Percentiles rank a stretch among this genome's conserved stretches.
phyloP scores from a whole-genome alignment of 2,113 vertebrate species.

The Isurus oxyrinchus region DNA sequence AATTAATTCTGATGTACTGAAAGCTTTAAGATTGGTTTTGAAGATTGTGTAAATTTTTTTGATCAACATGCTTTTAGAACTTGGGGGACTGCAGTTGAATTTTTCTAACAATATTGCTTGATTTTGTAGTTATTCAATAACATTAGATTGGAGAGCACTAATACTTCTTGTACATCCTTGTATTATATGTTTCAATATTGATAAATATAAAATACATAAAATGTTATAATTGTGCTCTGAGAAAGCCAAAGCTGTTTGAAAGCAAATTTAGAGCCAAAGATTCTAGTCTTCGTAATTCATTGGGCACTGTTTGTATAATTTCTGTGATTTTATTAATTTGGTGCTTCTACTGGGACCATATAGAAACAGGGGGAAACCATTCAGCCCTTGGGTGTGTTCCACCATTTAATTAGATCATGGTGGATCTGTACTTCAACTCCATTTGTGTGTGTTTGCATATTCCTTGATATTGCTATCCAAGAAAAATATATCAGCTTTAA shows the following conservation, averaged over 20 bases:
- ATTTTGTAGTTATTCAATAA: conserved; percentile 9
- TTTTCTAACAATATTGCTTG: background rate
- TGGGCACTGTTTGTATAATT: background rate
- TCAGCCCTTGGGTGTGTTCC: background rate
- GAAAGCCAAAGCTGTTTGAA: background rate
- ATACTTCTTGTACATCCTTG: background rate
- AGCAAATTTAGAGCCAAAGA: background rate
- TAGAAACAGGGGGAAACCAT: background rate
- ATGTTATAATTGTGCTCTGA: background rate
- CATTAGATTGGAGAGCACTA: background rate
- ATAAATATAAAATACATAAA: background rate
- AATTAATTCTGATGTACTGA: background rate
- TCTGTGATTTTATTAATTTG: background rate
- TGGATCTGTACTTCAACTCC: background rate
- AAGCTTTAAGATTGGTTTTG: background rate
- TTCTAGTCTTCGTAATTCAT: background rate
- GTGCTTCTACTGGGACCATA: background rate
- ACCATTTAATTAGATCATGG: background rate
- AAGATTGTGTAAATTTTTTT: background rate
- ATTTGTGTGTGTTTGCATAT: background rate
- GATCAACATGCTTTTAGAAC: background rate
- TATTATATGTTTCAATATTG: background rate
- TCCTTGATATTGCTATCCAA: background rate
- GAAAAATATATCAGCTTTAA: background rate
- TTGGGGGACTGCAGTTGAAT: background rate